Evolutionary conservation across 2,113 vertebrate species (phyloP), one percentile per base, ranked within the genome.

Genomic region (Grammomys dolichurus): DNA sequence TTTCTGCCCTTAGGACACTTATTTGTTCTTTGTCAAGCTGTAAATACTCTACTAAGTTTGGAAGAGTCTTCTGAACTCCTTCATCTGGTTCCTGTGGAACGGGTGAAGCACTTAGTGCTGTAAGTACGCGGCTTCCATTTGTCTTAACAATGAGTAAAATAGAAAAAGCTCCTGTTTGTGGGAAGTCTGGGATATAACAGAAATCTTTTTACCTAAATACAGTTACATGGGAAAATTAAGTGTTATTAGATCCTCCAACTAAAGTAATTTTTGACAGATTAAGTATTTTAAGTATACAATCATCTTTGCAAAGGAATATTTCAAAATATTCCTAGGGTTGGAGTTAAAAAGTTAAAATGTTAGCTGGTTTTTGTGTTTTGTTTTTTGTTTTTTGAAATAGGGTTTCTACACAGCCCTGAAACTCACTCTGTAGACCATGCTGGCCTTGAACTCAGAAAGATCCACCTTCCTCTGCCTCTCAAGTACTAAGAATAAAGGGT

Each of bases 11-110:
- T 97, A 99, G 99, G 99, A 95, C 98, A 97, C 56, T 97, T 99
- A 65, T 99, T 99, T 97, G 99, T 99, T 86, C 99, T 99, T 92
- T 98, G 99, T 89, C 99, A 99, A 98, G 99, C 99, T 85, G 97
- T 99, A 93, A 99, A 98, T 97, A 99, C 99, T 63, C 98, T 99
- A 36, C 99, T 99, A 56, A 99, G 99, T 97, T 98, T 99, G 97
- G 99, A 99, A 36, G 98, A 99, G 89, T 99, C 99, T 70, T 98
- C 99, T 72, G 98, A 99, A 94, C 98, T 99, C 84, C 98, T 99
- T 48, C 98, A 97, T 28, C 97, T 99, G 94, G 97, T 99, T 88
- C 98, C 99, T 10, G 98, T 99, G 97, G 99, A 99, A 88, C 98
- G 97, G 88, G 98, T 99, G 97, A 99, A 98, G 92, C 98, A 95